Evolutionary conservation across 2,113 vertebrate genomes (phyloP), one percentile per base, ranked within the genome.

Genomic region (Probosciger aterrimus): DNA sequence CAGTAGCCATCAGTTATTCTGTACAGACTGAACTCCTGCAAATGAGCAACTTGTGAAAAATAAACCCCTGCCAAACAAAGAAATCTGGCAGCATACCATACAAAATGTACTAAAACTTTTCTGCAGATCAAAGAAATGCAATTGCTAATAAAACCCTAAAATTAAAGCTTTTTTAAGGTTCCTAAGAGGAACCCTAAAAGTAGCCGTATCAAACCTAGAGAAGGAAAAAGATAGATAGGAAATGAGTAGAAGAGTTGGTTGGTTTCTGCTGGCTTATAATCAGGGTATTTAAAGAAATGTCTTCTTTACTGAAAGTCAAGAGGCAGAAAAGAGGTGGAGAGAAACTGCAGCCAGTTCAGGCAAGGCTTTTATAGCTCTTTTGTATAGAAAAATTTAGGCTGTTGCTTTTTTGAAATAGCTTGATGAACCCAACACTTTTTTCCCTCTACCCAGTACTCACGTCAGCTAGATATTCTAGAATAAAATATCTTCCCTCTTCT

Each of bases 71-170:
- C 25, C 44, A 80, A 91, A 90, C 4, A 83, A 86, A 82, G 43
- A 93, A 87, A 82, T 55, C n/a, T 65, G 37, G 25, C 6, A 28
- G 20, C 9, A 39, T 24, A 67, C 37, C 77, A 80, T 63, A 69
- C 31, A 73, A 88, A 92, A 90, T 20, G 11, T 23, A 71, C 17
- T 44, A 57, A 28, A 82, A 67, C 17, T 78, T 87, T 78, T 64
- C 33, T 67, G 39, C 33, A 89, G 92, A 83, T 82, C 49, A 85
- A 73, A 85, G 37, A 92, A 88, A 46, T 57, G 15, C 6, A 91
- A 87, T 68, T 46, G 20, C 47, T 87, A 94, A 91, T 73, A 91
- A 89, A 91, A 84, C 25, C 35, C 70, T 49, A 69, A 93, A 92
- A 90, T 39, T 28, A 82, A 89, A n/a, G 15, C 17, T 92, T 87